Evolutionary conservation across 2,113 vertebrate species (phyloP), one percentile per base, ranked within the genome.

Genomic region (Rhipidura dahli): DNA sequence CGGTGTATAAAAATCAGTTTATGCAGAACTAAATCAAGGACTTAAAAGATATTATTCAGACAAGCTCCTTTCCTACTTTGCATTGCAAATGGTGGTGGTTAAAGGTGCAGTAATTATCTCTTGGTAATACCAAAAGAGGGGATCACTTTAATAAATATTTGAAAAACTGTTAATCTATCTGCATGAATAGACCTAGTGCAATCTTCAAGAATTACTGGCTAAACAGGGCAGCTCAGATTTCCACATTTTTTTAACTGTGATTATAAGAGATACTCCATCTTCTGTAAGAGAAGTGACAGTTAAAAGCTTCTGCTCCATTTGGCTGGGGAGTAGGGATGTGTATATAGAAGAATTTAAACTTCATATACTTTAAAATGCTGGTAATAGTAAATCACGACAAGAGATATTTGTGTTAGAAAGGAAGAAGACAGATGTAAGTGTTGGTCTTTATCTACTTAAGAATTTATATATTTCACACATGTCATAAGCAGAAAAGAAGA

Each of bases 1-100:
- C 83, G 96, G 83, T 95, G 56, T 97, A 97, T 98, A 97, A 98
- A 97, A 97, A 98, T 96, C 91, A 95, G 89, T 96, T 96, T 97
- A 97, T 94, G 85, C 60, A 97, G 85, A 98, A 95, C 39, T 70
- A 96, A 85, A 96, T 69, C 37, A 77, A 96, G 95, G 94, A 79
- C 40, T 86, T 94, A 90, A 93, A 96, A 77, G 35, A 69, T 86
- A 92, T 83, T 95, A 69, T 56, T 84, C 68, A 90, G 80, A 54
- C 42, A 96, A 73, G 27, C 3, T 82, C 22, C 66, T 60, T 93
- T 65, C 49, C 76, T 83, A 64, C 20, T 42, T 90, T 75, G 11
- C 23, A 76, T 73, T 93, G 57, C 19, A 94, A 96, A 95, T 77
- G 30, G 15, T 40, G 3, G 6, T 90, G 9, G 66, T 89, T 60